Evolutionary conservation across 1,140 invertebrate genomes (phyloP).

Genomic region (Gryon sp.): DNA sequence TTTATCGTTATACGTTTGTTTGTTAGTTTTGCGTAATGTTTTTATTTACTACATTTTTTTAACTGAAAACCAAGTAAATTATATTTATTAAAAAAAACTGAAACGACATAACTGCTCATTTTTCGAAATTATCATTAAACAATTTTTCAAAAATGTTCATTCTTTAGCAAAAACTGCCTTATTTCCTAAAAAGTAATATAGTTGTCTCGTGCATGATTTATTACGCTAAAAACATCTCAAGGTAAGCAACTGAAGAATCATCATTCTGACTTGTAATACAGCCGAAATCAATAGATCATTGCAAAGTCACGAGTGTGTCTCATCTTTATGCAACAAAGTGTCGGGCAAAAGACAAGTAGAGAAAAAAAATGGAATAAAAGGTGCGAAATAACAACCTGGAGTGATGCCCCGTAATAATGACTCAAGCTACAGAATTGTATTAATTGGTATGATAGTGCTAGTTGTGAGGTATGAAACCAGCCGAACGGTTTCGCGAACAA

Average conservation of each 20-base stretch:
- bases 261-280: background rate
- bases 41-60: too few species aligned
- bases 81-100: too few species aligned
- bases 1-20: background rate
- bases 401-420: constrained; percentile 27
- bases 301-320: background rate
- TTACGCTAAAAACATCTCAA: too few species aligned
- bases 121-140: too few species aligned
- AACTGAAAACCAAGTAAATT: too few species aligned
- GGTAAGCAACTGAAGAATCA: background rate
- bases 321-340: constrained; percentile 23
- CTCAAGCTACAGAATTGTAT: constrained; percentile 8
- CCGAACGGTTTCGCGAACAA: constrained; percentile 23
- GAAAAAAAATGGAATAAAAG: constrained; percentile 12
- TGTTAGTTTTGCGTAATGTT: too few species aligned
- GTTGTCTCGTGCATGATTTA: too few species aligned
- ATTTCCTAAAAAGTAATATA: too few species aligned
- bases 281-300: constrained; percentile 3
- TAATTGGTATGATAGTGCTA: constrained; percentile 27
- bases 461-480: constrained; percentile 11
- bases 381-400: constrained; percentile 10
- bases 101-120: too few species aligned
- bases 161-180: too few species aligned
- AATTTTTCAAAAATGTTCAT: too few species aligned
- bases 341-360: background rate